These are phyloP conservation scores for Formica aserva DNA, from an alignment of 2,888 invertebrate species.

Conservation along the genomic window DNA sequence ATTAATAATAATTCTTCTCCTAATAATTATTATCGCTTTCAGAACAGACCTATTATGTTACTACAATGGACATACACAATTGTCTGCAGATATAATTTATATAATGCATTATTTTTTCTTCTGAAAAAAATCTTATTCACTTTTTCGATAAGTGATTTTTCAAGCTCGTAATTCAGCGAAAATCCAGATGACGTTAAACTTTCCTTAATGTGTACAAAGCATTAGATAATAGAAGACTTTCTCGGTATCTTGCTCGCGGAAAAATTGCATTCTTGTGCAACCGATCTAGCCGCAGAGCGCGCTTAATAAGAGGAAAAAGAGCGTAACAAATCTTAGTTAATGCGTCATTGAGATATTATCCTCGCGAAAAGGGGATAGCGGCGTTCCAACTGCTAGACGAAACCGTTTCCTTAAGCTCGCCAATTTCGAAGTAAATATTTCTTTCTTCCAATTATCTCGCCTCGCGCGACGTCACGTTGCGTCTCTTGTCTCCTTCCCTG, in stretches of 20 bases:
- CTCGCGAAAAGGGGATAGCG: conserved; percentile 11
- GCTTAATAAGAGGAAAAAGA: conserved; percentile 61
- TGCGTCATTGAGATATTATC: conserved; percentile 71
- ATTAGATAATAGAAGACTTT: neutral
- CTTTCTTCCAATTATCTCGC: conserved; percentile 74
- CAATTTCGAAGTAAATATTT: conserved; percentile 80
- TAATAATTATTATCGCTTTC: neutral
- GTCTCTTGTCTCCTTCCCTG: neutral
- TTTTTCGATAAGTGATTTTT: neutral
- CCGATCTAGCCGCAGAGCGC: conserved; percentile 20
- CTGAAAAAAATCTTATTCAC: neutral
- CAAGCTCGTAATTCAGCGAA: neutral
- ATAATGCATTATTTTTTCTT: neutral
- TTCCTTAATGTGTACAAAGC: neutral
- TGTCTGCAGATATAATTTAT: neutral
- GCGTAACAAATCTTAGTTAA: conserved; percentile 68
- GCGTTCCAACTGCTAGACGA: conserved; percentile 48
- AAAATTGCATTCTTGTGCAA: conserved; percentile 21
- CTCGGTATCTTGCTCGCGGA: conserved; percentile 13
- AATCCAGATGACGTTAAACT: neutral
- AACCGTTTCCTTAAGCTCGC: conserved; percentile 64
- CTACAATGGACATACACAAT: neutral
- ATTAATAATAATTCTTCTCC: neutral
- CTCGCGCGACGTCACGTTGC: conserved; percentile 21
- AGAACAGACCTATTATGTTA: neutral